phyloP scores from a whole-genome alignment of 2,797 vertebrate species.

The Poeciliopsis turneri region DNA sequence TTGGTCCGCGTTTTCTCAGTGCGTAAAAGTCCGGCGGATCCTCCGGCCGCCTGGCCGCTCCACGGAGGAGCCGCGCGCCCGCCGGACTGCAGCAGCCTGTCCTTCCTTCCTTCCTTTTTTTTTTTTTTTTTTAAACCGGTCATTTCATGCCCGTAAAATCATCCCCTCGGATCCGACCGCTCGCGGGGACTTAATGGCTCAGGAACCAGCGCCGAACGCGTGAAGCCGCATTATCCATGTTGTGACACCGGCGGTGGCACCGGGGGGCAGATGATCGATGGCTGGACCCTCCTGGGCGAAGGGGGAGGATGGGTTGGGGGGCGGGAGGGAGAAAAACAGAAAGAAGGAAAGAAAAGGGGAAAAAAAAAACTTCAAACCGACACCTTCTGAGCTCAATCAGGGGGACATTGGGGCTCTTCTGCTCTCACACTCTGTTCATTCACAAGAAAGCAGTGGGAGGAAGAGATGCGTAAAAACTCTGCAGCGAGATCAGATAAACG shows the following conservation, averaged over 20 bases:
- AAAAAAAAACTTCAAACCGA: constrained; percentile 45
- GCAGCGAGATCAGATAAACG: background rate
- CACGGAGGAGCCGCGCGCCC: constrained; percentile 24
- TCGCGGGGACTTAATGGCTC: constrained; percentile 48
- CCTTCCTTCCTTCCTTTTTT: too few species aligned
- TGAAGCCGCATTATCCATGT: constrained; percentile 70
- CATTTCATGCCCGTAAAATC: constrained; percentile 68
- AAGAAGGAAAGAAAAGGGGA: too few species aligned
- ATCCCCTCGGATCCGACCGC: constrained; percentile 55
- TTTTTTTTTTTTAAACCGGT: constrained; percentile 46
- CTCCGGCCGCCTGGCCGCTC: constrained; percentile 40
- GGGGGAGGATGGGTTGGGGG: background rate
- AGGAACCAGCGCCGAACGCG: constrained; percentile 59
- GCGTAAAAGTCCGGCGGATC: constrained; percentile 60
- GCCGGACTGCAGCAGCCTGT: constrained; percentile 47
- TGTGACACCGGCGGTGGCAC: constrained; percentile 68
- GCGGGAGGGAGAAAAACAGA: background rate
- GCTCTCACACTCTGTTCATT: constrained; percentile 10
- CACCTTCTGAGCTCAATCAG: constrained; percentile 56
- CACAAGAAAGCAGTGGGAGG: constrained; percentile 8
- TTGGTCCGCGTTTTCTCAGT: constrained; percentile 38
- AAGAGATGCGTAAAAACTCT: constrained; percentile 21
- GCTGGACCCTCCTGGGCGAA: constrained; percentile 59
- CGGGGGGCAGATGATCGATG: constrained; percentile 71
- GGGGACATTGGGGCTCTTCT: constrained; percentile 36